Base-by-base conservation (phyloP, 1,140 invertebrate genomes). In the Metopolophium dirhodum region DNA sequence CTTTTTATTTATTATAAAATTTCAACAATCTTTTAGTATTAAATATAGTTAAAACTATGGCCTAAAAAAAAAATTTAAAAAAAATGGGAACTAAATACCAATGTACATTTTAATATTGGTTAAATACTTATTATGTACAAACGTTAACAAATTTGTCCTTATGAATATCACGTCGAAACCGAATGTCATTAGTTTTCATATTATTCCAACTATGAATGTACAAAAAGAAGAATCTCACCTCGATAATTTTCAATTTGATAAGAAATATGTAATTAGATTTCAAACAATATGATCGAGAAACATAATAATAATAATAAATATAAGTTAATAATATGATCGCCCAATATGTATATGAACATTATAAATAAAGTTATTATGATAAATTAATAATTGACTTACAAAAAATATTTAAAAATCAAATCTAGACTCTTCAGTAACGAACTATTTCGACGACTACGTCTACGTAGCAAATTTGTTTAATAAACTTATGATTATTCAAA, bases 341-440 rank as follows among this genome's bases (percentile, higher is more conserved):
- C 14, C 86, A 49, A 49, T 49, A n/a, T 87, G 23, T 87, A 87
- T 49, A 49, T n/a, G 45, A 49, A 87, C 47, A 49, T 47, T 87
- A 87, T 49, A 47, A 45, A 51, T 87, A 87, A 87, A 87, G 45
- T 77, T 77, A 87, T 87, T 30, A 61, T 61, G 88, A 90, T 90
- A 90, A 61, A 61, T 90, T 90, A 90, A 90, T 90, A 90, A 90
- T 90, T 90, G 88, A 90, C 88, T 90, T 61, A 61, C 35, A 61
- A 90, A 90, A 90, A 90, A 54, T 89, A 89, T 89, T 89, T 89
- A 89, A 89, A 89, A 90, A 90, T 41, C 51, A 88, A 88, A 88
- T 88, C 87, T 88, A 88, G 4, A 88, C n/a, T 86, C 45, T 86
- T 86, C 37, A 51, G 23, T 87, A 35, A 87, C 49, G 49, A 57